Percentiles rank a stretch among this genome's conserved stretches.
phyloP scores from a whole-genome alignment of 2,797 vertebrate genomes.

The Aldrovandia affinis region DNA sequence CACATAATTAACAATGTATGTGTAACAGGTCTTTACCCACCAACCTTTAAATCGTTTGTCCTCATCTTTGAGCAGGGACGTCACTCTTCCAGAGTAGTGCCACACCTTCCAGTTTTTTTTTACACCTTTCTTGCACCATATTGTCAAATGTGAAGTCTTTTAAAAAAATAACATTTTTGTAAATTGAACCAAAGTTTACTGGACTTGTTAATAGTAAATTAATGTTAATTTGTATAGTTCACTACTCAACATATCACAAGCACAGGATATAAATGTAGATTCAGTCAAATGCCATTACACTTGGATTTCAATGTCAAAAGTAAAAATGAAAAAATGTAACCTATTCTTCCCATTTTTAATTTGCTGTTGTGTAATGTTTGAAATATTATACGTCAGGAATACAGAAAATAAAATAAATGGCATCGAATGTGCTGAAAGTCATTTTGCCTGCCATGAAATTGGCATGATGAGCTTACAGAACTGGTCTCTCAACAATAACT shows the following conservation, averaged over 20 bases:
- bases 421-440: not conserved
- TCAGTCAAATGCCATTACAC: not conserved
- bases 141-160: not conserved
- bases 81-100: constrained; percentile 4
- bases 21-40: constrained; percentile 6
- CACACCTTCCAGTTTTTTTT: not conserved
- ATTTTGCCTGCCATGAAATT: not conserved
- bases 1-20: constrained; percentile 2
- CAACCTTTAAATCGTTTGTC: not conserved
- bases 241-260: not conserved
- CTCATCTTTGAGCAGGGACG: not conserved
- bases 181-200: not conserved
- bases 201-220: not conserved
- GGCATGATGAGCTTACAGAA: not conserved
- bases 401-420: not conserved
- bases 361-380: not conserved
- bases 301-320: not conserved
- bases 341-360: not conserved
- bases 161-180: not conserved
- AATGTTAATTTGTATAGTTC: not conserved
- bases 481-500: not conserved
- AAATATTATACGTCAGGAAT: not conserved
- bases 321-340: not conserved
- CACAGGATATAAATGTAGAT: not conserved
- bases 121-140: not conserved